Evolutionary conservation across 2,888 invertebrate species (phyloP).

Genomic region (Patella caerulea): DNA sequence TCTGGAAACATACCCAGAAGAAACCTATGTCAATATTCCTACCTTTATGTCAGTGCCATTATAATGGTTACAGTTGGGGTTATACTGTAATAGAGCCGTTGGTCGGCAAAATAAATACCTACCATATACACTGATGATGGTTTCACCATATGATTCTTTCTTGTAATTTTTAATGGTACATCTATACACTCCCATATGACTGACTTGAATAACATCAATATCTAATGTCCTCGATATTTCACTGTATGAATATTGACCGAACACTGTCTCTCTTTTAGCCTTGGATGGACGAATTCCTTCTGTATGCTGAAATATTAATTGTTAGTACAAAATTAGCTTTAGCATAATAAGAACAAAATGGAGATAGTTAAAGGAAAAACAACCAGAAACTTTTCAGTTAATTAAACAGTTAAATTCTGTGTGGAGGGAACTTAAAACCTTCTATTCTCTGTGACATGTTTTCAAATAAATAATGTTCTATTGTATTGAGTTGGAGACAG

Average conservation of each 20-base stretch:
- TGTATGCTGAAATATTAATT: background rate
- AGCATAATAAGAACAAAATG: no score
- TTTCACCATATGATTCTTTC: background rate
- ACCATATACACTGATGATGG: constrained; percentile 30
- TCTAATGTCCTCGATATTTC: background rate
- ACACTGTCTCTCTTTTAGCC: background rate
- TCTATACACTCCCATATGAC: background rate
- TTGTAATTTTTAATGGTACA: background rate
- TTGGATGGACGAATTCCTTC: background rate
- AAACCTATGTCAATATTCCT: no score
- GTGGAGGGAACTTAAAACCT: no score
- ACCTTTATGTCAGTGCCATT: no score
- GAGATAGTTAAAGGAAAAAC: background rate
- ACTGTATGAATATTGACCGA: background rate
- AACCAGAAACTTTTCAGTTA: no score
- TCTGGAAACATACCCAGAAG: no score
- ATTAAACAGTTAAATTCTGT: no score
- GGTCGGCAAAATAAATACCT: constrained; percentile 8
- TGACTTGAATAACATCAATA: background rate
- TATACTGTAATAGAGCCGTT: background rate
- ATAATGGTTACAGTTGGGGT: no score
- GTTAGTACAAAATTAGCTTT: no score
- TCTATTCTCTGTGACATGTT: no score
- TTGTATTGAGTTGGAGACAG: no score
- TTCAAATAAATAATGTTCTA: no score